Conservation (phyloP, 2,113 vertebrate genomes). For the Electrona antarctica region DNA sequence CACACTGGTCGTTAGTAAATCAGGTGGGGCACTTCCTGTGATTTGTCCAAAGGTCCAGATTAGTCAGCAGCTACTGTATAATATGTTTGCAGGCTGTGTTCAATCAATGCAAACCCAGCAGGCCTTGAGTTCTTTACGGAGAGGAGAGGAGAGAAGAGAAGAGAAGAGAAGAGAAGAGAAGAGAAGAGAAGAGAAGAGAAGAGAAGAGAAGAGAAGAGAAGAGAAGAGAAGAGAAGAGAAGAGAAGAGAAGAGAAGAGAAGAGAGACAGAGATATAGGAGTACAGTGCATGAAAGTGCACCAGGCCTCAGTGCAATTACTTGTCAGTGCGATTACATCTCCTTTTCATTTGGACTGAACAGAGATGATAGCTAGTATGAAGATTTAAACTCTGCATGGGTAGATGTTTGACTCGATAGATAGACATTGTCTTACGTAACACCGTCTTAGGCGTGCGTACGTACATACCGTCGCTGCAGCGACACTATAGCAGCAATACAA, state of each 20-base stretch:
- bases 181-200: too few relatives aligned
- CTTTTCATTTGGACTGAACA: constrained; percentile 23
- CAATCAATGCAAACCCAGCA: not conserved
- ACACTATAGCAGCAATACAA: too few relatives aligned
- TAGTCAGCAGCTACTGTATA: constrained; percentile 50
- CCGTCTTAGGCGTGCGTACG: not conserved
- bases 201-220: too few relatives aligned
- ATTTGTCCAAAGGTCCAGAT: constrained; percentile 34
- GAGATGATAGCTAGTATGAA: constrained; percentile 29
- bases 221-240: too few relatives aligned
- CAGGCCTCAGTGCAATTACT: not conserved
- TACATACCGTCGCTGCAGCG: too few relatives aligned
- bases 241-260: too few relatives aligned
- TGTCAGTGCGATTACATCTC: constrained; percentile 40
- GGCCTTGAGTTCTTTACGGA: not conserved
- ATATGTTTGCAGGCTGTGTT: constrained; percentile 26
- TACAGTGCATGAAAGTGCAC: constrained; percentile 9
- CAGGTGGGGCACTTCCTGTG: constrained; percentile 50
- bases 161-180: too few relatives aligned
- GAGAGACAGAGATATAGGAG: not conserved
- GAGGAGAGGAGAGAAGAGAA: too few relatives aligned
- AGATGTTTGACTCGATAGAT: constrained; percentile 18
- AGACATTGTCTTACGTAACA: constrained; percentile 40
- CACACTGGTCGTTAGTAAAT: constrained; percentile 45
- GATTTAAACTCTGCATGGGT: constrained; percentile 14